Base-by-base conservation (phyloP, 2,113 vertebrate genomes). In the Triplophysa dalaica region DNA sequence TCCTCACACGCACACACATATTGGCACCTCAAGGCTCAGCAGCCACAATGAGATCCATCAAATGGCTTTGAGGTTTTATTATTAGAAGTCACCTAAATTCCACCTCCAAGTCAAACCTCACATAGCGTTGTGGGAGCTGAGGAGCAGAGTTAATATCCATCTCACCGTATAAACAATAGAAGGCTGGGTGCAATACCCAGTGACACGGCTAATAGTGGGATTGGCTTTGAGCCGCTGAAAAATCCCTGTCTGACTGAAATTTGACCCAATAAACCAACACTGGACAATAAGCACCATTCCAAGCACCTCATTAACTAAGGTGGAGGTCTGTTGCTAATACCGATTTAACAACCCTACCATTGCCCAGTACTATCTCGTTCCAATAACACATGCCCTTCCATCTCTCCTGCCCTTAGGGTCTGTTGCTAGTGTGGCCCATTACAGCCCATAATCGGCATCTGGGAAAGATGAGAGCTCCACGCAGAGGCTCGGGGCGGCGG, bases 281-380 rank as follows among this genome's bases (percentile, higher is more conserved):
- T 38, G 66, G 66, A 61, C 66, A 50, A 65, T 72, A 68, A 22
- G 29, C 58, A 64, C 80, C 56, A 56, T 48, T 70, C 75, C 80
- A 52, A 84, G 79, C 33, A 22, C 70, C 79, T 84, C 76, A 82
- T 84, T 84, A 84, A 61, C 62, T 68, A 67, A 78, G 83, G 83
- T 56, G 80, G 66, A 82, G 70, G 65, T 66, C 72, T 67, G 24
- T 76, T 77, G 33, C 64, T 70, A 74, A 79, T 66, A 68, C 41
- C 64, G 66, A 33, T 67, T 68, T 81, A 81, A 84, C 76, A 75
- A 62, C 65, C 26, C 14, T 26, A 21, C 65, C 3, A 43, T 50
- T 68, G 17, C 56, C 66, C 70, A 56, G 62, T 21, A 45, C 79
- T 2, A 61, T 38, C 66, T 13, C 1, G 26, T 72, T 84, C 66